phyloP scores from a whole-genome alignment of 2,888 invertebrate genomes.

The Lasioglossum morio region DNA sequence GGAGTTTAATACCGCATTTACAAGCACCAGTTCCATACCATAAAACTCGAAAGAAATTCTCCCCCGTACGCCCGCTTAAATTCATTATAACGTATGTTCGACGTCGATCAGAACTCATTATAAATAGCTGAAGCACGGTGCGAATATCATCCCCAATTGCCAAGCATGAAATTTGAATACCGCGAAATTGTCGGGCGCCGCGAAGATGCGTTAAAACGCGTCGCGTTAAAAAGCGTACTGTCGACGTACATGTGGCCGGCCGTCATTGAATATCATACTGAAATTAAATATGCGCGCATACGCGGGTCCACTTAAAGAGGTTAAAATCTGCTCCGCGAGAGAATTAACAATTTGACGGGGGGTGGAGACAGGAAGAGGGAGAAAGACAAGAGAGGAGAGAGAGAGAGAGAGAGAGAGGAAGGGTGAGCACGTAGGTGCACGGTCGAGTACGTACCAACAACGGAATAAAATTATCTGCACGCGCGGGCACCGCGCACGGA shows the following conservation, averaged over 20 bases:
- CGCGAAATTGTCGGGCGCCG: background rate
- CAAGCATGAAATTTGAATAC: background rate
- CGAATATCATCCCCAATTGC: background rate
- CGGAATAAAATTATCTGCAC: constrained; percentile 33
- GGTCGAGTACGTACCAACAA: constrained; percentile 18
- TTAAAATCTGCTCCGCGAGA: constrained; percentile 1
- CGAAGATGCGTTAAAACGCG: background rate
- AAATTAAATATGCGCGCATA: background rate
- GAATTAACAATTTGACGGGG: constrained; percentile 8
- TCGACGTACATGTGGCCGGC: background rate
- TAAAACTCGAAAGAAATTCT: background rate
- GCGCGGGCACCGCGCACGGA: background rate
- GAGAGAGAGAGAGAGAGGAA: background rate
- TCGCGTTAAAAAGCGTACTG: background rate
- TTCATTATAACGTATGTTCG: background rate
- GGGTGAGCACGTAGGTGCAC: background rate
- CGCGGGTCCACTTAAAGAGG: background rate
- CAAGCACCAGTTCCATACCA: background rate
- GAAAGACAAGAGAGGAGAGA: background rate
- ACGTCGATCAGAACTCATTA: background rate
- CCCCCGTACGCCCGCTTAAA: background rate
- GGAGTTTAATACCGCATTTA: background rate
- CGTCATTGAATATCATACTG: background rate
- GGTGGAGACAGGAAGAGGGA: background rate
- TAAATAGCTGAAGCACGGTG: background rate